phyloP scores from a whole-genome alignment of 2,888 invertebrate genomes.

The Ormia ochracea region DNA sequence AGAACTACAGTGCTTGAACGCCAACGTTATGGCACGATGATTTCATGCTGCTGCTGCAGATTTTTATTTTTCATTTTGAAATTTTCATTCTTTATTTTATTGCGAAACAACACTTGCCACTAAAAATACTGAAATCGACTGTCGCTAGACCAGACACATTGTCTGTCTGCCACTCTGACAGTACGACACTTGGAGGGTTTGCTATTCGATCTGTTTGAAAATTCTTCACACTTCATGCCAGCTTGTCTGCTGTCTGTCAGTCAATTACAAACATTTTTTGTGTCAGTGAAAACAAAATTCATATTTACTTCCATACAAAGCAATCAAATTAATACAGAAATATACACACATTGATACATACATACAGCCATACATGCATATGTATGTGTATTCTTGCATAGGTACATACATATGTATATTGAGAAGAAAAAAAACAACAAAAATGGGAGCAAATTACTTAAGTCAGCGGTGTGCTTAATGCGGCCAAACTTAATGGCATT shows the following conservation, averaged over 20 bases:
- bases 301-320: no score
- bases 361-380: background rate
- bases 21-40: conserved; percentile 62
- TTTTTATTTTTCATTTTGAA: conserved; percentile 23
- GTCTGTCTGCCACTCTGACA: background rate
- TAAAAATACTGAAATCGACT: conserved; percentile 63
- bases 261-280: conserved; percentile 33
- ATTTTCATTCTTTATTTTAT: conserved; percentile 56
- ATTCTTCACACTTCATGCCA: conserved; percentile 17
- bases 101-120: conserved; percentile 73
- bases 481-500: conserved; percentile 60
- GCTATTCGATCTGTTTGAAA: background rate
- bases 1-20: conserved; percentile 44
- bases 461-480: conserved; percentile 58
- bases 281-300: conserved; percentile 27
- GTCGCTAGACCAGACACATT: conserved; percentile 28
- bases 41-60: conserved; percentile 62
- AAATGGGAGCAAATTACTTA: conserved; percentile 63
- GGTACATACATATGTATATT: background rate
- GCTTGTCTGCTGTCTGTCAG: conserved; percentile 27
- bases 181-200: background rate
- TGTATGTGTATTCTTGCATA: no score
- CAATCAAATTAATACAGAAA: no score
- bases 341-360: background rate
- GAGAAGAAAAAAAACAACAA: conserved; percentile 21